These are phyloP conservation scores for Malacoraja senta DNA, from an alignment of 2,797 vertebrate genomes.

Conservation along the genomic window DNA sequence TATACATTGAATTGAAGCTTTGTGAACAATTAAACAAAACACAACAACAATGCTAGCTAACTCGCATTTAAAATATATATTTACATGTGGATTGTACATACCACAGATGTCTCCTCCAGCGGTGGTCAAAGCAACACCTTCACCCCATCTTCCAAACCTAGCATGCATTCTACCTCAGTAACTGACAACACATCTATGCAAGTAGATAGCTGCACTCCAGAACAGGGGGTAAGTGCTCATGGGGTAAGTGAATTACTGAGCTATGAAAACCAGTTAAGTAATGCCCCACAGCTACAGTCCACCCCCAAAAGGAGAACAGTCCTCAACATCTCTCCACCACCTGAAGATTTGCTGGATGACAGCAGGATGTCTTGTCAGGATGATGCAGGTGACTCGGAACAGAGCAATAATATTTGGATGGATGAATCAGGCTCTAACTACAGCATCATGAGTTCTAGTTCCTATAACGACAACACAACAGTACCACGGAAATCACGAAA, in stretches of 20 bases:
- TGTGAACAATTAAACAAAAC: conserved; percentile 61
- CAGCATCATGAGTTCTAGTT: conserved; percentile 85
- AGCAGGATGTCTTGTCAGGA: conserved; percentile 96
- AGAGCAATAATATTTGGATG: conserved; percentile 97
- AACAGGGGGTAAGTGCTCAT: conserved; percentile 60
- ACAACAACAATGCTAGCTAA: conserved; percentile 83
- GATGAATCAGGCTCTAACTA: conserved; percentile 97
- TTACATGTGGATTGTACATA: conserved; percentile 86
- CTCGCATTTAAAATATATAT: conserved; percentile 65
- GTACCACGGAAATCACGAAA: conserved; percentile 97
- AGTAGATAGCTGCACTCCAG: conserved; percentile 73
- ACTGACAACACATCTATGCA: conserved; percentile 79
- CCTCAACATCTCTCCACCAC: conserved; percentile 94
- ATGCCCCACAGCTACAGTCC: conserved; percentile 73
- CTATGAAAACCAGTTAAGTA: conserved; percentile 47
- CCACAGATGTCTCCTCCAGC: conserved; percentile 97
- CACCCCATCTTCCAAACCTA: conserved; percentile 90
- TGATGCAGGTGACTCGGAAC: conserved; percentile 84
- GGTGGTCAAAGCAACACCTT: conserved; percentile 97
- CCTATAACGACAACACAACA: conserved; percentile 98
- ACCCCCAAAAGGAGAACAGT: conserved; percentile 88
- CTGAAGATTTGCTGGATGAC: conserved; percentile 92
- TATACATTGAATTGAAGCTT: conserved; percentile 46
- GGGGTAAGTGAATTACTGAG: conserved; percentile 65
- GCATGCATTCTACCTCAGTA: conserved; percentile 80